Conservation (phyloP, 2,113 vertebrate species). For the Shinisaurus crocodilurus region DNA sequence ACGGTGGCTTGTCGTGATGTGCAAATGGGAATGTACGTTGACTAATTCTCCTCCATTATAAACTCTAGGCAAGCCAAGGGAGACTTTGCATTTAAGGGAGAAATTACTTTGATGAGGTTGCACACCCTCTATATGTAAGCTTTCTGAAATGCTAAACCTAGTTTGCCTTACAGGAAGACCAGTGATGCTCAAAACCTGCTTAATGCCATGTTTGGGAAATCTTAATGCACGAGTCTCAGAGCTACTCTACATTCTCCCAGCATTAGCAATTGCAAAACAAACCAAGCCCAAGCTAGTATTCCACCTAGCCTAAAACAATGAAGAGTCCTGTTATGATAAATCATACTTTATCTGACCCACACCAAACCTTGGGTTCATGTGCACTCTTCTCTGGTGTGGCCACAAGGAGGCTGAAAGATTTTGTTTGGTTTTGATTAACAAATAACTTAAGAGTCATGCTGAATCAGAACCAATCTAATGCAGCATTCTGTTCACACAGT, state of each 20-base stretch:
- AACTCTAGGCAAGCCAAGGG: not conserved
- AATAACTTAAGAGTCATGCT: too few species aligned
- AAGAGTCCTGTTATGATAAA: too few species aligned
- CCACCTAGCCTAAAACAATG: too few species aligned
- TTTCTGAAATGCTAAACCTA: not conserved
- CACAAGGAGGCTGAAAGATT: too few species aligned
- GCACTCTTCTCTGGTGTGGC: too few species aligned
- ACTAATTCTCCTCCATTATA: not conserved
- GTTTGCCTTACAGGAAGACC: not conserved
- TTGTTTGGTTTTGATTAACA: too few species aligned
- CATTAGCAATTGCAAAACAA: not conserved
- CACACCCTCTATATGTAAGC: not conserved
- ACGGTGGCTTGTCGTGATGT: too few species aligned
- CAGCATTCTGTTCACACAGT: too few species aligned
- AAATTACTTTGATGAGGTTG: not conserved
- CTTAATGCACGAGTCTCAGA: too few species aligned
- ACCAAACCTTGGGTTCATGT: not conserved
- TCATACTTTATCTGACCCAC: not conserved
- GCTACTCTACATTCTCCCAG: not conserved
- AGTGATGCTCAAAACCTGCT: too few species aligned
- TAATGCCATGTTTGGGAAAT: too few species aligned
- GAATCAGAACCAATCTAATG: too few species aligned
- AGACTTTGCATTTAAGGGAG: not conserved
- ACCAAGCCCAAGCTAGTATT: not conserved
- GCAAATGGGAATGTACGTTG: not conserved